Evolutionary conservation across 2,888 invertebrate genomes (phyloP).

Genomic region (Metellina segmentata): DNA sequence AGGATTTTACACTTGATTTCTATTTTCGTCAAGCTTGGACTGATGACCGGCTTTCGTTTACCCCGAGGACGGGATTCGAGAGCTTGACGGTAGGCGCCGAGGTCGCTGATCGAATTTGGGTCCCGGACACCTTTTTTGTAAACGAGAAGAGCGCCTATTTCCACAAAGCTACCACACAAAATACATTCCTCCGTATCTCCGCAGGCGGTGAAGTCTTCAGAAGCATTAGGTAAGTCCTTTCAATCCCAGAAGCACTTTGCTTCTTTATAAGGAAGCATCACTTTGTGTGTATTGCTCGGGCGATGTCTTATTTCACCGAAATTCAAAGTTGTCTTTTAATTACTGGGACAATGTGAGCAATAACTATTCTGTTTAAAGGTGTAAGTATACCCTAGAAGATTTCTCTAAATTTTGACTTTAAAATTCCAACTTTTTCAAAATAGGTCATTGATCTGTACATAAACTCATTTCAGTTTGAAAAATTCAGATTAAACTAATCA

Average conservation of each 20-base stretch:
- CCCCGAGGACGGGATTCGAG: slow-evolving; percentile 93
- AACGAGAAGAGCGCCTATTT: slow-evolving; percentile 99
- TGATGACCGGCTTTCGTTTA: slow-evolving; percentile 96
- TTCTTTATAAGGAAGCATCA: background rate
- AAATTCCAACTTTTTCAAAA: too few relatives aligned
- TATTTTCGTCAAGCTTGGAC: slow-evolving; percentile 99
- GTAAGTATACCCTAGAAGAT: too few relatives aligned
- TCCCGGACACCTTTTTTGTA: slow-evolving; percentile 99
- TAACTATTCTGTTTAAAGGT: too few relatives aligned
- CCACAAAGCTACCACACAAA: slow-evolving; percentile 99
- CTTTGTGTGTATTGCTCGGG: background rate
- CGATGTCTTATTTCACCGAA: background rate
- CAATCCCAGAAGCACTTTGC: background rate
- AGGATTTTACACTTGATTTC: slow-evolving; percentile 99
- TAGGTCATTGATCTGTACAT: too few relatives aligned
- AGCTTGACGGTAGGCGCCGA: slow-evolving; percentile 96
- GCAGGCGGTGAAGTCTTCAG: slow-evolving; percentile 96
- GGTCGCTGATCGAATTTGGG: slow-evolving; percentile 99
- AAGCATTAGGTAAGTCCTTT: slow-evolving; percentile 91
- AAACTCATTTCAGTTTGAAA: too few relatives aligned
- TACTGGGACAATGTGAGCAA: background rate
- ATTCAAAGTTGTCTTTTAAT: background rate
- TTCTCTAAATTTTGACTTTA: too few relatives aligned
- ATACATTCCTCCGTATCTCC: slow-evolving; percentile 98
- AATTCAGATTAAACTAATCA: too few relatives aligned